Evolutionary conservation across 2,797 vertebrate genomes (phyloP).

Genomic region (Cyprinodon diabolis): DNA sequence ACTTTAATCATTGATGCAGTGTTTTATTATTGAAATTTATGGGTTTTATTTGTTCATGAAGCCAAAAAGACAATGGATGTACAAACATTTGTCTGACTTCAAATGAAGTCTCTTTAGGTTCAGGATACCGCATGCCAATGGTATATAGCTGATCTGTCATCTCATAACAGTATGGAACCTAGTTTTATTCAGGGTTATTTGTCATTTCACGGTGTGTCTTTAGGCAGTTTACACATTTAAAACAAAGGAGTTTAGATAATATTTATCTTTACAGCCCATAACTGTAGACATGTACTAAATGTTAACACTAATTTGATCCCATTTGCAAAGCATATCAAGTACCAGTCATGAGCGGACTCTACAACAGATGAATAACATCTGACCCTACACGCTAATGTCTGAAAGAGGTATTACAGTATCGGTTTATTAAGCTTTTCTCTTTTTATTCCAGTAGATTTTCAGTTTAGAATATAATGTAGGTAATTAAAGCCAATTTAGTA

Average conservation of each 20-base stretch:
- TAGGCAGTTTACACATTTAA: constrained; percentile 33
- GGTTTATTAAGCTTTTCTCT: constrained; percentile 45
- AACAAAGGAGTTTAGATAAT: constrained; percentile 3
- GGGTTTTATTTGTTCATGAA: constrained; percentile 62
- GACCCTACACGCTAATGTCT: constrained; percentile 21
- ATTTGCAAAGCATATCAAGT: constrained; percentile 12
- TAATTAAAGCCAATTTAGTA: constrained; percentile 33
- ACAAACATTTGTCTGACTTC: constrained; percentile 60
- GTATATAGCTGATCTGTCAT: constrained; percentile 57
- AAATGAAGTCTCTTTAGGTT: constrained; percentile 55
- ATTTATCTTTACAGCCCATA: background rate
- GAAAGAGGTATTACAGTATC: constrained; percentile 33
- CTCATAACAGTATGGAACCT: constrained; percentile 57
- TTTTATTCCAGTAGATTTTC: constrained; percentile 9
- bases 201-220: constrained; percentile 64
- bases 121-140: constrained; percentile 67
- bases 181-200: constrained; percentile 68
- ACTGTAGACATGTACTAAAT: constrained; percentile 1
- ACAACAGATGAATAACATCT: constrained; percentile 9
- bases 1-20: constrained; percentile 65
- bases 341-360: constrained; percentile 1
- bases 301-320: background rate
- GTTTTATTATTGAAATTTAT: constrained; percentile 62
- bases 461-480: constrained; percentile 41
- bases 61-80: constrained; percentile 62